Conservation (phyloP, 2,113 vertebrate genomes). For the Taxidea taxus region DNA sequence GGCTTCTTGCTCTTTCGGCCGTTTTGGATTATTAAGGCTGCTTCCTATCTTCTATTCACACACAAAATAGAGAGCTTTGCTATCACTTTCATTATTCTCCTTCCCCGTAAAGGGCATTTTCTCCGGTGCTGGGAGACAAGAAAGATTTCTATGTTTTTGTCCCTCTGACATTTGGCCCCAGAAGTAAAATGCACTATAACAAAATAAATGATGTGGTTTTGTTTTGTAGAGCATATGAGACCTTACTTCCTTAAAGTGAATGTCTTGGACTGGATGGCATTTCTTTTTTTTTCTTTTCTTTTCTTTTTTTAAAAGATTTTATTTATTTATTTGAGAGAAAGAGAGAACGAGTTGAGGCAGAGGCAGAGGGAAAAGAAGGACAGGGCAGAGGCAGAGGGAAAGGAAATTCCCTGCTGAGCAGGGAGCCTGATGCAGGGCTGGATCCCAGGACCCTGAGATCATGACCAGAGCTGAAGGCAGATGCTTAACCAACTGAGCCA, state of each 20-base stretch:
- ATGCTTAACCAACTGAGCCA: too few relatives aligned
- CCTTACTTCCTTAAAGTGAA: background rate
- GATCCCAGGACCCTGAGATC: too few relatives aligned
- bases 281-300: background rate
- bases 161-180: background rate
- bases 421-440: too few relatives aligned
- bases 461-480: too few relatives aligned
- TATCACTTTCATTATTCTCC: constrained; percentile 26
- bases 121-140: background rate
- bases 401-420: too few relatives aligned
- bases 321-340: too few relatives aligned
- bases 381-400: too few relatives aligned
- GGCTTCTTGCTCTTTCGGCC: background rate
- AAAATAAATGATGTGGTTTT: background rate
- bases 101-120: constrained; percentile 17
- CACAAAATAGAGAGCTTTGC: background rate
- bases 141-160: background rate
- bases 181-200: background rate
- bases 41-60: background rate
- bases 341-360: too few relatives aligned
- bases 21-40: constrained; percentile 9
- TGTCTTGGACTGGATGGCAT: background rate
- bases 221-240: background rate
- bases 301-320: too few relatives aligned
- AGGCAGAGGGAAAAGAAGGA: too few relatives aligned